Base-by-base conservation (phyloP, 2,888 invertebrate species). In the Mesorhabditis spiculigera region DNA sequence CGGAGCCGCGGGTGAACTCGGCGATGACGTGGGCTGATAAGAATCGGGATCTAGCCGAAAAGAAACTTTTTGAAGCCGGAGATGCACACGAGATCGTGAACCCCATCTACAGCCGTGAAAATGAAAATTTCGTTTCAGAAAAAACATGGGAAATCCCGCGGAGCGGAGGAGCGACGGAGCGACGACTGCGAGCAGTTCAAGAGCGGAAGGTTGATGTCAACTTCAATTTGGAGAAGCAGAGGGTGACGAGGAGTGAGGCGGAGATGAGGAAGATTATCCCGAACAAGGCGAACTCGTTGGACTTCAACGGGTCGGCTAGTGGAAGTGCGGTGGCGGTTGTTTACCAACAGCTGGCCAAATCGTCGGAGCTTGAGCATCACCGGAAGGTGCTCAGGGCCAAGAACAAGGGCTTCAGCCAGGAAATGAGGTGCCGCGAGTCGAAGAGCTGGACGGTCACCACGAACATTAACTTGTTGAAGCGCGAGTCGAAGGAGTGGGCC, bases 51-150 rank as follows among this genome's bases (percentile, higher is more conserved):
- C 70, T 69, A 6, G 72, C 69, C 8, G 69, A 69, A n/a, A 69
- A 75, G 43, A 69, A 74, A 41, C 71, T 78, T 16, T 65, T 68
- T 4, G 80, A 80, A 65, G 69, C 77, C 3, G 74, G 73, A 41
- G 78, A 77, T 58, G 73, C 75, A 65, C 78, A 76, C 43, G 79
- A 83, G 64, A 77, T 75, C 41, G 75, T 76, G 43, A 80, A 84
- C 73, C 81, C 78, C 66, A 74, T 75, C 67, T 82, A 80, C 67
- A 63, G 69, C 5, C 70, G 75, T 5, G 76, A 76, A 41, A 71
- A 72, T 43, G 71, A 70, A 43, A 71, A 68, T 10, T 73, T 69
- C 43, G 71, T 68, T 5, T 50, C 73, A 5, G 70, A 66, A 5
- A 70, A 67, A 5, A 73, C 75, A 6, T 66, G 79, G 69, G 68